phyloP scores from a whole-genome alignment of 1,140 invertebrate genomes.

The Telenomus remus region DNA sequence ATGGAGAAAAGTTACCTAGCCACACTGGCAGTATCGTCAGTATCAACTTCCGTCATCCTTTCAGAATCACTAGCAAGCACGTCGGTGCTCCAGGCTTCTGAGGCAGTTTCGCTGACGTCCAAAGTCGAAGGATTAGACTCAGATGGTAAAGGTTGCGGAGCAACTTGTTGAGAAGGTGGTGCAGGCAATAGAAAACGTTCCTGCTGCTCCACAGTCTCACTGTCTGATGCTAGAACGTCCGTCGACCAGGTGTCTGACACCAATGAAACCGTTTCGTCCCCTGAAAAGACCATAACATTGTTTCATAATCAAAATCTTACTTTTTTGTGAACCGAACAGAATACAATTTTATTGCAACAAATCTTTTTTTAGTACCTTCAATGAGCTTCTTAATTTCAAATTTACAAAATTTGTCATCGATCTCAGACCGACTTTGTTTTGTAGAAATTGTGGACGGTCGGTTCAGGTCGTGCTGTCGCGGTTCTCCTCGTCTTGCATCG shows the following conservation, averaged over 20 bases:
- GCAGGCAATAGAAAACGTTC: constrained; percentile 76
- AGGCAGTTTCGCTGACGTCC: constrained; percentile 92
- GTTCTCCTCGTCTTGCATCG: constrained; percentile 75
- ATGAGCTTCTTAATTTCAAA: constrained; percentile 95
- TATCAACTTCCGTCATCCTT: constrained; percentile 90
- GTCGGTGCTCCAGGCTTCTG: constrained; percentile 98
- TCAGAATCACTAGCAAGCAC: constrained; percentile 96
- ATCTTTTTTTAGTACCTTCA: too few species aligned
- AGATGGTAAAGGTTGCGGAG: constrained; percentile 53
- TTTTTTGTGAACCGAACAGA: too few species aligned
- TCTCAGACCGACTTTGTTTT: constrained; percentile 92
- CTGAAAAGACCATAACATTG: constrained; percentile 49
- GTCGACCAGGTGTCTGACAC: constrained; percentile 99
- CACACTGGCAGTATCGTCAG: constrained; percentile 86
- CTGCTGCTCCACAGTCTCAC: constrained; percentile 87
- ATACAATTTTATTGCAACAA: too few species aligned
- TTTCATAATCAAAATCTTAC: too few species aligned
- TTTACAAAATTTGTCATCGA: constrained; percentile 99
- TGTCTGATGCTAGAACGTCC: constrained; percentile 95
- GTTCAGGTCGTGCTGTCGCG: constrained; percentile 72
- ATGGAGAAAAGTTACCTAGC: constrained; percentile 72
- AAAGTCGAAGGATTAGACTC: constrained; percentile 68
- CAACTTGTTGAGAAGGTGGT: constrained; percentile 58
- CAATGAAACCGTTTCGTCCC: constrained; percentile 94
- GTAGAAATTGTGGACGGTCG: constrained; percentile 79